Evolutionary conservation across 2,113 vertebrate species (phyloP).

Genomic region (Poeciliopsis turrubarensis): DNA sequence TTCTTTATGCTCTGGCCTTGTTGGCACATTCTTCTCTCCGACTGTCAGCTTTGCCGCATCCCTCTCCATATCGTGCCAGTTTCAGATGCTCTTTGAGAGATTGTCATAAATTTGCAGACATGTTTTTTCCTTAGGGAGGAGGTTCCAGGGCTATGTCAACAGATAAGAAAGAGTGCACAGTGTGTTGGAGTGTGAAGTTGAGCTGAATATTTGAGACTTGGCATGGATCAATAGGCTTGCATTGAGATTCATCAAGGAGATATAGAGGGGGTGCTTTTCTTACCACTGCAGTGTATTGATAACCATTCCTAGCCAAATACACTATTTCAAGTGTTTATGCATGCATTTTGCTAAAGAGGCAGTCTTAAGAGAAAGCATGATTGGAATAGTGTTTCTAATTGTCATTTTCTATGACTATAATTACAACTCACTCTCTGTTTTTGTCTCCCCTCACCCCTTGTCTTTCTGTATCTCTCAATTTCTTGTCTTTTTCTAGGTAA

Average conservation of each 20-base stretch:
- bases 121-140: not conserved
- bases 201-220: conserved; percentile 25
- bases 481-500: conserved; percentile 69
- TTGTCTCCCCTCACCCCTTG: not conserved
- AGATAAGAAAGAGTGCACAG: conserved; percentile 5
- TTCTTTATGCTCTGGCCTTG: not conserved
- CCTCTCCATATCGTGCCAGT: not conserved
- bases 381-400: not conserved
- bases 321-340: conserved; percentile 8
- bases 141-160: not conserved
- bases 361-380: not conserved
- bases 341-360: not conserved
- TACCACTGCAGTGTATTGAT: conserved; percentile 55
- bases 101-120: not conserved
- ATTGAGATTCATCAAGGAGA: conserved; percentile 21
- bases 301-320: conserved; percentile 28
- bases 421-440: conserved; percentile 38
- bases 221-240: conserved; percentile 49
- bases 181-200: not conserved
- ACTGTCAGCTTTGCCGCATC: not conserved
- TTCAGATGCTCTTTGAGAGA: conserved; percentile 8
- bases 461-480: not conserved
- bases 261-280: conserved; percentile 44
- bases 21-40: not conserved
- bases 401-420: conserved; percentile 37